Conservation (phyloP, 2,888 invertebrate genomes). For the Amphiduros pacificus region DNA sequence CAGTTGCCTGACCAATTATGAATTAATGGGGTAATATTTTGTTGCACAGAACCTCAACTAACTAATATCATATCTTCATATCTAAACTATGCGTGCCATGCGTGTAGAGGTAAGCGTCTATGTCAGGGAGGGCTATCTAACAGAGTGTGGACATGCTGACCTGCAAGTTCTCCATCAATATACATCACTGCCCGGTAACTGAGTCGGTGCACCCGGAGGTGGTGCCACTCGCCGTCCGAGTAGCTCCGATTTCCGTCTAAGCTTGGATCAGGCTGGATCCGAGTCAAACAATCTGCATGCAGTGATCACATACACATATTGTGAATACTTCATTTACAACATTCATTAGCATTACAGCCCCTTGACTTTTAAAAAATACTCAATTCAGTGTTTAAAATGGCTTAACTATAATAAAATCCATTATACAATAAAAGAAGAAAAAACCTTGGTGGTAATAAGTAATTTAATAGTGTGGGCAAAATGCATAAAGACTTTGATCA, state of each 20-base stretch:
- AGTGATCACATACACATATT: not conserved
- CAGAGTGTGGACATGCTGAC: too few relatives aligned
- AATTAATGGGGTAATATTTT: not conserved
- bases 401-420: not conserved
- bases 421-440: not conserved
- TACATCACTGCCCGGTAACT: too few relatives aligned
- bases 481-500: too few relatives aligned
- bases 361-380: not conserved
- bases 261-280: slow-evolving; percentile 23
- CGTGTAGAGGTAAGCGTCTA: too few relatives aligned
- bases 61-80: too few relatives aligned
- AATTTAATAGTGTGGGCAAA: too few relatives aligned
- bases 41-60: not conserved
- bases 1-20: not conserved
- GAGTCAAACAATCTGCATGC: slow-evolving; percentile 16
- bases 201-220: slow-evolving; percentile 35
- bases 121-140: too few relatives aligned
- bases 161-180: too few relatives aligned
- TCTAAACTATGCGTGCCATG: too few relatives aligned
- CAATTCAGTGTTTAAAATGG: not conserved
- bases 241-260: slow-evolving; percentile 43
- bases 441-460: too few relatives aligned
- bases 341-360: not conserved
- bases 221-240: slow-evolving; percentile 46
- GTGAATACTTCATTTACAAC: not conserved